Conservation (phyloP, 2,797 vertebrate species). For the Yasuhikotakia modesta region DNA sequence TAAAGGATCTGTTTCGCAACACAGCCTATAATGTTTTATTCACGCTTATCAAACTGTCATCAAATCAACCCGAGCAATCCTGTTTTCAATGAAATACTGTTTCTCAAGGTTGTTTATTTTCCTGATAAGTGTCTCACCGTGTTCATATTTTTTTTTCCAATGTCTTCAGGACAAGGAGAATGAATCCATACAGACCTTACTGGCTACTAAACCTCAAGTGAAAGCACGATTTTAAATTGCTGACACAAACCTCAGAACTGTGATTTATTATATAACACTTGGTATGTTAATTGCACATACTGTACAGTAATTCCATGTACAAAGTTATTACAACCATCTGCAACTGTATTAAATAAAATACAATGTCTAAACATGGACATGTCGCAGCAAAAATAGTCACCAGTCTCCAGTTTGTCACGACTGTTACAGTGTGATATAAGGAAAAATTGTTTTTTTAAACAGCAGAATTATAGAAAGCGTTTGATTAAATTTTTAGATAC, state of each 20-base stretch:
- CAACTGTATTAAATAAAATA: background rate
- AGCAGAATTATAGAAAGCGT: too few species aligned
- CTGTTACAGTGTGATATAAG: background rate
- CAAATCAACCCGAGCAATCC: background rate
- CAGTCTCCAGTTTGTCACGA: background rate
- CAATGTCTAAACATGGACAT: background rate
- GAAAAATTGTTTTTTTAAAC: too few species aligned
- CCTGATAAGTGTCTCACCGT: constrained; percentile 2
- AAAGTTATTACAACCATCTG: background rate
- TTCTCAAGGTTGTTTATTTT: constrained; percentile 10
- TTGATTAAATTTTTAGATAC: too few species aligned
- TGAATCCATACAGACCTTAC: background rate
- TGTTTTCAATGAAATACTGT: background rate
- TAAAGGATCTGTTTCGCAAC: constrained; percentile 1
- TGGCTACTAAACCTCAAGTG: background rate
- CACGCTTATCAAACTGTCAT: background rate
- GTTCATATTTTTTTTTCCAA: background rate
- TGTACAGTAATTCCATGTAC: background rate
- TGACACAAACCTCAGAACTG: background rate
- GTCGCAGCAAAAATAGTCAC: background rate
- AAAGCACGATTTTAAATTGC: constrained; percentile 2
- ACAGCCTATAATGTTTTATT: background rate
- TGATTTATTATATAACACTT: background rate
- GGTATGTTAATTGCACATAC: background rate
- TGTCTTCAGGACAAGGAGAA: background rate